Evolutionary conservation across 2,888 invertebrate genomes (phyloP).

Genomic region (Epinotia demarniana): DNA sequence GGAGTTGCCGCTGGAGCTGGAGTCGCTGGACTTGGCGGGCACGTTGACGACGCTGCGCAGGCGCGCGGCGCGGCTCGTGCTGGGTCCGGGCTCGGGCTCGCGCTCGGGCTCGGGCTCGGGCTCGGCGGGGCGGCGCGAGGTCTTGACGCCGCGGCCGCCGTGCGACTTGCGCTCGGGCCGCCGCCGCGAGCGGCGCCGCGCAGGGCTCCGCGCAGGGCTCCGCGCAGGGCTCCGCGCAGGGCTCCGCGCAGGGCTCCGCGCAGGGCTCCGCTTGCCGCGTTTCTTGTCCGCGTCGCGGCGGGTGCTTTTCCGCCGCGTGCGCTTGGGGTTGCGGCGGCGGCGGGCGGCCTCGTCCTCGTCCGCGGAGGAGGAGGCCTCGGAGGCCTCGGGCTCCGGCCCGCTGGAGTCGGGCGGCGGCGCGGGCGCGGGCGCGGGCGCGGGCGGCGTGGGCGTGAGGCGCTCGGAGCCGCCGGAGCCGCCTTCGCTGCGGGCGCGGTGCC

Average conservation of each 20-base stretch:
- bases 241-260: background rate
- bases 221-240: background rate
- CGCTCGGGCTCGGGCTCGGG: constrained; percentile 27
- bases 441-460: constrained; percentile 40
- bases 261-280: constrained; percentile 50
- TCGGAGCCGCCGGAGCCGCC: constrained; percentile 31
- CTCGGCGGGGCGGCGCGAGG: constrained; percentile 50
- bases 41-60: constrained; percentile 77
- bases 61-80: constrained; percentile 59
- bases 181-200: background rate
- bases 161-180: constrained; percentile 63
- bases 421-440: constrained; percentile 22
- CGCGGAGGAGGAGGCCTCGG: constrained; percentile 22
- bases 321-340: constrained; percentile 11
- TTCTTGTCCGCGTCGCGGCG: constrained; percentile 53
- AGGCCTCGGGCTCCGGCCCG: constrained; percentile 48
- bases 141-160: constrained; percentile 69
- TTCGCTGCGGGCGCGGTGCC: constrained; percentile 38
- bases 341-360: constrained; percentile 17
- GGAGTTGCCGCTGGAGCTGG: constrained; percentile 51
- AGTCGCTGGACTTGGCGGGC: constrained; percentile 53
- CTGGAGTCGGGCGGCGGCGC: constrained; percentile 44
- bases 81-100: constrained; percentile 52
- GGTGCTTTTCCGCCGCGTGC: constrained; percentile 48
- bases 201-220: constrained; percentile 48